Evolutionary conservation across 2,113 vertebrate species (phyloP).

Genomic region (Solea solea): DNA sequence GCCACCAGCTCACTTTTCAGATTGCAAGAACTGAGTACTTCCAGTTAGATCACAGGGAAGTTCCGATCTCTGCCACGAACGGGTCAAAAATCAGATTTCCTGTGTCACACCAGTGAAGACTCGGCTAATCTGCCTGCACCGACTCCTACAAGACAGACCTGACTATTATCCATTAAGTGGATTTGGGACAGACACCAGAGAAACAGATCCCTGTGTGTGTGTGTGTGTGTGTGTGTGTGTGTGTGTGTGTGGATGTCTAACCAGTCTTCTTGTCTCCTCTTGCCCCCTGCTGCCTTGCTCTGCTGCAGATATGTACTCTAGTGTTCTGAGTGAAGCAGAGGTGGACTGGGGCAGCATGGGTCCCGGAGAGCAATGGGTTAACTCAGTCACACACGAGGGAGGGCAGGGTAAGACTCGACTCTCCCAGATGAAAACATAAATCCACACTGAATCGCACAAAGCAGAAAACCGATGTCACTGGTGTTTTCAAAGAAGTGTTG

Average conservation of each 20-base stretch:
- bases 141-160: neutral
- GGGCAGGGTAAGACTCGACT: slow-evolving; percentile 70
- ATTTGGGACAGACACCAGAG: neutral
- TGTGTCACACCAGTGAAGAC: slow-evolving; percentile 30
- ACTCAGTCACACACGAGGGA: slow-evolving; percentile 49
- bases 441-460: slow-evolving; percentile 7
- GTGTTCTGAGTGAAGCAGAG: slow-evolving; percentile 77
- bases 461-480: neutral
- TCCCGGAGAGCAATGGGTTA: slow-evolving; percentile 71
- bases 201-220: slow-evolving; percentile 13
- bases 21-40: slow-evolving; percentile 13
- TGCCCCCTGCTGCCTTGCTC: slow-evolving; percentile 53
- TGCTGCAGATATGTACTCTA: slow-evolving; percentile 80
- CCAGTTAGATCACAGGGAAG: slow-evolving; percentile 21
- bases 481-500: neutral
- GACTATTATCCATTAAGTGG: neutral
- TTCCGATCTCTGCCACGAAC: neutral
- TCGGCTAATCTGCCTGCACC: slow-evolving; percentile 15
- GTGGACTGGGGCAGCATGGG: slow-evolving; percentile 80
- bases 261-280: slow-evolving; percentile 60
- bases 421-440: neutral
- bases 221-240: slow-evolving; percentile 20
- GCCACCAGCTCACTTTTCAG: no score
- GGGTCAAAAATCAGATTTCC: slow-evolving; percentile 43
- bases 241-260: slow-evolving; percentile 49